These are phyloP conservation scores for Dione vanillae DNA, from an alignment of 2,888 invertebrate species.

Conservation along the genomic window DNA sequence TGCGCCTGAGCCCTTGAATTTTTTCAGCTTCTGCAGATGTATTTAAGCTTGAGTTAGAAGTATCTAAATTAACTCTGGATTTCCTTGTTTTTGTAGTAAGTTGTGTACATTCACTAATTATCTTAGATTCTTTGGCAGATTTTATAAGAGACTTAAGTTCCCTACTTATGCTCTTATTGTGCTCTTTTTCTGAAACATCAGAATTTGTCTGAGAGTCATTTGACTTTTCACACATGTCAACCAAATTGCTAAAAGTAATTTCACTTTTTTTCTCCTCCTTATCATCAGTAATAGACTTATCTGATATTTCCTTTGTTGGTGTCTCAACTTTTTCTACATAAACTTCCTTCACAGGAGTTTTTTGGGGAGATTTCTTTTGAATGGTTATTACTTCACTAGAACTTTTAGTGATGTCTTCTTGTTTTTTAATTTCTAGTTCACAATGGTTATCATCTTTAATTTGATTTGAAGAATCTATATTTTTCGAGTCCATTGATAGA, in stretches of 20 bases:
- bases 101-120: constrained; percentile 84
- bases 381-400: constrained; percentile 12
- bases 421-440: constrained; percentile 13
- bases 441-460: background rate
- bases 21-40: constrained; percentile 67
- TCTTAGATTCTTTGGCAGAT: constrained; percentile 87
- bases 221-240: constrained; percentile 54
- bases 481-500: constrained; percentile 17
- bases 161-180: constrained; percentile 76
- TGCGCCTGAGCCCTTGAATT: constrained; percentile 61
- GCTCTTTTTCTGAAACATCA: constrained; percentile 69
- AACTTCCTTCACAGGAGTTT: constrained; percentile 44
- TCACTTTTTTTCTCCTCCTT: constrained; percentile 46
- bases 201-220: constrained; percentile 64
- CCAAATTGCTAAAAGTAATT: constrained; percentile 23
- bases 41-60: constrained; percentile 72
- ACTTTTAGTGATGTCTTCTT: constrained; percentile 33
- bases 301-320: constrained; percentile 24
- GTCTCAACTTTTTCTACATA: constrained; percentile 22
- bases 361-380: constrained; percentile 18
- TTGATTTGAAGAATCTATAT: constrained; percentile 53
- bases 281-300: constrained; percentile 37
- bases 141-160: constrained; percentile 87
- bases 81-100: constrained; percentile 80
- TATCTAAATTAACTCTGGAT: constrained; percentile 74